Evolutionary conservation across 1,140 invertebrate species (phyloP), one percentile per base, ranked within the genome.

Genomic region (Hormaphis cornu): DNA sequence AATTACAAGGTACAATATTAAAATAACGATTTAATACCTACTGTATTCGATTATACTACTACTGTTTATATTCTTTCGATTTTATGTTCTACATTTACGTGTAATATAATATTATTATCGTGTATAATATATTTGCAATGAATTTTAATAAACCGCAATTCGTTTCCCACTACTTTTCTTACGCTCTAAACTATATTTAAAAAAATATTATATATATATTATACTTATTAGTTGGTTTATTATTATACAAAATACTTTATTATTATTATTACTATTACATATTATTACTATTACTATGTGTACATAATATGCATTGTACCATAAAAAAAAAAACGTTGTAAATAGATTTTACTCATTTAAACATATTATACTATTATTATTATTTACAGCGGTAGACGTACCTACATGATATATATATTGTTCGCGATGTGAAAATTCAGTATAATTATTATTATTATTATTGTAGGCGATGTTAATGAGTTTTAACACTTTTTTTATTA

Each of bases 311-410:
- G n/a, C n/a, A n/a, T 50, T 37, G 61, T 66, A 66, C 61, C 44
- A 66, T 66, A 66, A 33, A n/a, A n/a, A n/a, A n/a, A n/a, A n/a
- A n/a, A 35, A 30, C 35, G 28, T 66, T 66, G 61, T 66, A 66
- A 20, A 66, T 66, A 66, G 61, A 63, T 63, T n/a, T 66, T 66
- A 66, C 28, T 66, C 61, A 66, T 66, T 66, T 33, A 50, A 50
- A 42, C 48, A 50, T 66, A 66, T 35, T 66, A 66, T 30, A 66
- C n/a, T n/a, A n/a, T n/a, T n/a, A n/a, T n/a, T n/a, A n/a, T n/a
- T n/a, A n/a, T n/a, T n/a, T n/a, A n/a, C n/a, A n/a, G n/a, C n/a
- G 61, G 61, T 66, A 66, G 44, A 48, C 61, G 48, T 61, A 46
- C 46, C 44, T 66, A 66, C 61, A n/a, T n/a, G n/a, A n/a, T 37